phyloP scores from a whole-genome alignment of 2,797 vertebrate genomes.

The Lacerta bilineata region DNA sequence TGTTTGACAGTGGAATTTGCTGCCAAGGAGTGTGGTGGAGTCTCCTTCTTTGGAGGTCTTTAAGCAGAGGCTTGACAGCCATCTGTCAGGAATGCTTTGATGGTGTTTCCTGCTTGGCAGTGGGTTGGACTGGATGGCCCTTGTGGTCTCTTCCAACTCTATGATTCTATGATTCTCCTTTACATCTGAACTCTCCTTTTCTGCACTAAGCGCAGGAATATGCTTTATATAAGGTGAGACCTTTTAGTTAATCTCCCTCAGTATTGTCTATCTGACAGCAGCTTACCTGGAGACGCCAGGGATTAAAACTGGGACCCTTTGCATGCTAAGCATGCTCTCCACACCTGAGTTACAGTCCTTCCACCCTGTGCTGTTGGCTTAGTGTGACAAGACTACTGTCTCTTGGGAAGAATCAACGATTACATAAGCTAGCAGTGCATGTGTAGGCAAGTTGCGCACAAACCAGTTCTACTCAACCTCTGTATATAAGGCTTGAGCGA shows the following conservation, averaged over 20 bases:
- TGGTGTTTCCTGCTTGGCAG: too few relatives aligned
- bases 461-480: not conserved
- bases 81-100: too few relatives aligned
- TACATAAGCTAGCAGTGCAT: constrained; percentile 11
- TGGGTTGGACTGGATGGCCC: too few relatives aligned
- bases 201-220: not conserved
- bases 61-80: too few relatives aligned
- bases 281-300: not conserved
- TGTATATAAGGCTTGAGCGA: not conserved
- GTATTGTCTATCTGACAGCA: not conserved
- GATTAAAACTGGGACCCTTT: not conserved
- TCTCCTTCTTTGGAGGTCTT: too few relatives aligned
- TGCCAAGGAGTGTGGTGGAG: too few relatives aligned
- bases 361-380: not conserved
- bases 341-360: not conserved
- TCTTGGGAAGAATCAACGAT: not conserved
- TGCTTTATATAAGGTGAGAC: not conserved
- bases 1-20: too few relatives aligned
- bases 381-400: not conserved
- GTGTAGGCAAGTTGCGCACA: not conserved
- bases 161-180: too few relatives aligned
- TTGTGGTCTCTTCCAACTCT: too few relatives aligned
- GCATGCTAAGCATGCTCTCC: not conserved
- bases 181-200: not conserved
- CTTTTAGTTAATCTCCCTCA: not conserved